phyloP scores from a whole-genome alignment of 1,140 invertebrate species.

The Pantala flavescens region DNA sequence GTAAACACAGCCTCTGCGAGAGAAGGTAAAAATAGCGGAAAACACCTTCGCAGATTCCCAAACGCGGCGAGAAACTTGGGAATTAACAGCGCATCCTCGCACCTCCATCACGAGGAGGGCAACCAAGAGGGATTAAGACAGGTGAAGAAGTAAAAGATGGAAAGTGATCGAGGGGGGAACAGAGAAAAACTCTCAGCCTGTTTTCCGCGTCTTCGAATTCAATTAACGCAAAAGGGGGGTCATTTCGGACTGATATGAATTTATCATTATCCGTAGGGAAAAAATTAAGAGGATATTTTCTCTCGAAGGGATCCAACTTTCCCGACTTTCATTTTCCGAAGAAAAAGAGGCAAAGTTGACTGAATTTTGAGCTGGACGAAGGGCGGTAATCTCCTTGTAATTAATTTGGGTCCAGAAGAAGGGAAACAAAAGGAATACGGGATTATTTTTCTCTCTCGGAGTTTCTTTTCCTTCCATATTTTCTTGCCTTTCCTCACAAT shows the following conservation, averaged over 20 bases:
- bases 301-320: neutral
- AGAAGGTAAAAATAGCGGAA: too few relatives aligned
- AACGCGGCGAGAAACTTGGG: too few relatives aligned
- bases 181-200: neutral
- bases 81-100: too few relatives aligned
- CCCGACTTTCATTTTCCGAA: neutral
- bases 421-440: neutral
- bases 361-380: neutral
- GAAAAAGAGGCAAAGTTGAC: neutral
- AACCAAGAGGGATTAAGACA: too few relatives aligned
- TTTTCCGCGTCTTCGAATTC: neutral
- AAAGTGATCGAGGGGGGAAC: neutral
- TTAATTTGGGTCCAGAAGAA: neutral
- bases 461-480: too few relatives aligned
- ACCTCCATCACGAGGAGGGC: too few relatives aligned
- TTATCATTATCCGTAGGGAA: neutral
- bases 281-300: neutral
- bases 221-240: neutral
- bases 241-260: constrained; percentile 2
- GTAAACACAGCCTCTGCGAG: too few relatives aligned
- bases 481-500: too few relatives aligned
- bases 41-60: too few relatives aligned
- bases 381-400: neutral
- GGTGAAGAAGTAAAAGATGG: too few relatives aligned
- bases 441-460: too few relatives aligned